These are phyloP conservation scores for Tetranychus cinnabarinus DNA, from an alignment of 1,140 invertebrate species.

Conservation along the genomic window DNA sequence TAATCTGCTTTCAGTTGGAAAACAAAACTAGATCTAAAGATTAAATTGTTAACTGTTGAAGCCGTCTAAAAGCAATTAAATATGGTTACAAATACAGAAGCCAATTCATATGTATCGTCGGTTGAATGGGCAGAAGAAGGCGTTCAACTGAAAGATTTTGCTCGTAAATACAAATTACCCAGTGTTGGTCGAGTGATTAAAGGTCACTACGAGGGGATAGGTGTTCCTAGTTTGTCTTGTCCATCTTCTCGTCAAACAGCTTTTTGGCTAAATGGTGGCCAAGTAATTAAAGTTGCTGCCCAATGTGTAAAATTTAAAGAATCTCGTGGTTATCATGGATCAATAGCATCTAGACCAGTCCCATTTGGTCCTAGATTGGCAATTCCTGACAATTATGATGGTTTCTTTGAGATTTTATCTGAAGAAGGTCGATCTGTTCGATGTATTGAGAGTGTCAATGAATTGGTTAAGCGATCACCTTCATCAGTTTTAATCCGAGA, in stretches of 20 bases:
- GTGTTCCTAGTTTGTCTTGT: constrained; percentile 55
- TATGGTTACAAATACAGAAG: background rate
- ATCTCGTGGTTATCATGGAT: constrained; percentile 21
- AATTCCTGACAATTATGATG: constrained; percentile 66
- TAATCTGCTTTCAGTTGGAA: no score
- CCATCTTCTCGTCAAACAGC: constrained; percentile 58
- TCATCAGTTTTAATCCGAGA: constrained; percentile 54
- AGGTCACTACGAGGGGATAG: constrained; percentile 66
- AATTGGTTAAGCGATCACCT: constrained; percentile 47
- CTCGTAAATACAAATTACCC: constrained; percentile 49
- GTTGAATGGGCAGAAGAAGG: constrained; percentile 53
- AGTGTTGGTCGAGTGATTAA: constrained; percentile 69
- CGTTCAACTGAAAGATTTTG: constrained; percentile 49
- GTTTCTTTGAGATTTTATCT: constrained; percentile 77
- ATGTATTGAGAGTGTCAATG: constrained; percentile 62
- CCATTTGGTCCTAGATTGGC: constrained; percentile 53
- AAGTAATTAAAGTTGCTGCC: constrained; percentile 51
- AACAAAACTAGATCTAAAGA: no score
- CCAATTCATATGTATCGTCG: constrained; percentile 14
- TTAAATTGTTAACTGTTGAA: no score
- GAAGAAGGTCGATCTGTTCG: constrained; percentile 69
- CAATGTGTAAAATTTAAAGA: constrained; percentile 80
- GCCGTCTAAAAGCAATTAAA: no score
- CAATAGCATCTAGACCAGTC: constrained; percentile 29
- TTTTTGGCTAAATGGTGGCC: constrained; percentile 52